These are phyloP conservation scores for Lordiphosa mommai DNA, from an alignment of 1,140 invertebrate genomes.

Conservation along the genomic window DNA sequence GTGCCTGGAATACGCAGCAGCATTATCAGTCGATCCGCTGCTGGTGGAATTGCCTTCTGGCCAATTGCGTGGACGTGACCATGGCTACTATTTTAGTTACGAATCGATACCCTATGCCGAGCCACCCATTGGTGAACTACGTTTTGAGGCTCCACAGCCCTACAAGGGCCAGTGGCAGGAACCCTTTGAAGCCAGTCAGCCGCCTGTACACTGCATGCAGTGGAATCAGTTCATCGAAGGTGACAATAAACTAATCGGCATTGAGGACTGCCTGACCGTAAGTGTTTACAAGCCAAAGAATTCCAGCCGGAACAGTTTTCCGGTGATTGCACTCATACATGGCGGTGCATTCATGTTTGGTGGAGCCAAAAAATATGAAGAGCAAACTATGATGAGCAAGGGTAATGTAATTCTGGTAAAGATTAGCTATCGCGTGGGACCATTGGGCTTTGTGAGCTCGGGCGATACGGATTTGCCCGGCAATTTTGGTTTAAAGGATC, in stretches of 20 bases:
- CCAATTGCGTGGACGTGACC: constrained; percentile 80
- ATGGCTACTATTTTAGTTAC: constrained; percentile 79
- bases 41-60: too few species aligned
- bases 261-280: constrained; percentile 77
- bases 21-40: too few species aligned
- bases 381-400: constrained; percentile 82
- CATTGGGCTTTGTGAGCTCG: constrained; percentile 83
- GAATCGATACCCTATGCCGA: too few species aligned
- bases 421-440: constrained; percentile 84
- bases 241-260: constrained; percentile 34
- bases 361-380: constrained; percentile 80
- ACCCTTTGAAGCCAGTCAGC: constrained; percentile 35
- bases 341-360: too few species aligned
- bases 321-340: constrained; percentile 81
- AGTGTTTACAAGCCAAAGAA: constrained; percentile 75
- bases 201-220: constrained; percentile 41
- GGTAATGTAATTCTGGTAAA: constrained; percentile 83
- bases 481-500: constrained; percentile 85
- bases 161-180: constrained; percentile 35
- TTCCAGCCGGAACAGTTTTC: constrained; percentile 34
- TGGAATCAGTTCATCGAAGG: constrained; percentile 44
- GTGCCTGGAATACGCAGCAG: too few species aligned
- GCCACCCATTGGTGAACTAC: too few species aligned
- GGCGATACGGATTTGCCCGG: constrained; percentile 82
- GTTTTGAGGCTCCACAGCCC: too few species aligned